Evolutionary conservation across 2,113 vertebrate genomes (phyloP), one percentile per base, ranked within the genome.

Genomic region (Mirza zaza): DNA sequence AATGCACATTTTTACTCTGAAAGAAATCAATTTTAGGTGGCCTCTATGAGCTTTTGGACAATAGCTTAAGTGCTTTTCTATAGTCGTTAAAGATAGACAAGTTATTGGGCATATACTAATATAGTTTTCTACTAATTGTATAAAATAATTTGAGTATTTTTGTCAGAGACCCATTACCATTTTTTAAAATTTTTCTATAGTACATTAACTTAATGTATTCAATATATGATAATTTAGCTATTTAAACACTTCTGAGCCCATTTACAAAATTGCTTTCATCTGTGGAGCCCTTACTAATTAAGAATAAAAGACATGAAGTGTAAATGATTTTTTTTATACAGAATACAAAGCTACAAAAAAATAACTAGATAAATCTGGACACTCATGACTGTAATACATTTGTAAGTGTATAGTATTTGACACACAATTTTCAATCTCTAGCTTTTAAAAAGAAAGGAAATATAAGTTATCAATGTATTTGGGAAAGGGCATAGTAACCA

Each of bases 1-100:
- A 98, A 91, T 95, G 52, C 45, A 89, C 95, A 98, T 97, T 94
- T 98, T 98, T 96, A 95, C 25, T 32, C 8, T 87, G 6, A 95
- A 95, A 97, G 79, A 76, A 96, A 68, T 67, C 18, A 96, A 97
- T 96, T 97, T 71, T n/a, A 95, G 36, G 88, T 95, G 87, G 81
- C 0, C 39, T 92, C 79, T 97, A 45, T 89, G 34, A 39, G 48
- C 63, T 98, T 97, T 95, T 85, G 68, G 65, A 63, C 9, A 63
- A 88, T 63, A 91, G 39, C 55, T 50, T 76, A 96, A 89, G 25
- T 6, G 36, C 91, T 45, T 71, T 71, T 91, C 50, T 96, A 29
- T 18, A 86, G 29, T 36, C 34, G 25, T 87, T 80, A 94, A 91
- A 73, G 4, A 90, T 71, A 76, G 2, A 81, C 1, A 96, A 67